Evolutionary conservation across 2,888 invertebrate species (phyloP).

Genomic region (Opisthograptis luteolata): DNA sequence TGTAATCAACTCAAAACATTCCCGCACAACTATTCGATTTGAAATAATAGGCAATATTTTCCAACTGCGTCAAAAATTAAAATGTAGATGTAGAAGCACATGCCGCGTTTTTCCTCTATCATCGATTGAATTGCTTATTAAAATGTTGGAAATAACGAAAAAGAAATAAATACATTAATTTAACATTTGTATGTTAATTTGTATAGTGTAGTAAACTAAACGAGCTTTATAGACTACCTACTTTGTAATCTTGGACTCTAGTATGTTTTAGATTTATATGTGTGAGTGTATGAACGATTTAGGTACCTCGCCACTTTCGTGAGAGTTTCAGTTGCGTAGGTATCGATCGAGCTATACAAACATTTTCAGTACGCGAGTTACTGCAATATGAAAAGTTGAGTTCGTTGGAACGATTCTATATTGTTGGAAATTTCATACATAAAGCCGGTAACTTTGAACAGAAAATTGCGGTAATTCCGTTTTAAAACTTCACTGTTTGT

Average conservation of each 20-base stretch:
- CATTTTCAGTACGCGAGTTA: conserved; percentile 10
- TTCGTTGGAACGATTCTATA: conserved; percentile 10
- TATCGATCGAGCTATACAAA: conserved; percentile 1
- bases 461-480: conserved; percentile 5
- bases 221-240: conserved; percentile 28
- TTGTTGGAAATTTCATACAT: conserved; percentile 11
- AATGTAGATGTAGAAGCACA: conserved; percentile 13
- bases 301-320: not conserved
- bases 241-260: conserved; percentile 14
- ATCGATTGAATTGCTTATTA: conserved; percentile 27
- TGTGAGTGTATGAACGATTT: conserved; percentile 1
- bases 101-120: conserved; percentile 14
- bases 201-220: conserved; percentile 24
- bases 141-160: conserved; percentile 25
- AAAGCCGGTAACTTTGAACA: conserved; percentile 12
- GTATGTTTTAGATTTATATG: conserved; percentile 10
- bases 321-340: not conserved
- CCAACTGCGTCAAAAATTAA: conserved; percentile 7
- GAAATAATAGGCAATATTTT: conserved; percentile 12
- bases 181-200: conserved; percentile 34
- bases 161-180: conserved; percentile 35
- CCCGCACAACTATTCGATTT: conserved; percentile 2
- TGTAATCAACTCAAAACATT: not conserved
- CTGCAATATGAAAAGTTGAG: conserved; percentile 17
- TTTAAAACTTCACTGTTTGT: not conserved